Base-by-base conservation (phyloP, 2,113 vertebrate genomes). In the Bostrychus sinensis region DNA sequence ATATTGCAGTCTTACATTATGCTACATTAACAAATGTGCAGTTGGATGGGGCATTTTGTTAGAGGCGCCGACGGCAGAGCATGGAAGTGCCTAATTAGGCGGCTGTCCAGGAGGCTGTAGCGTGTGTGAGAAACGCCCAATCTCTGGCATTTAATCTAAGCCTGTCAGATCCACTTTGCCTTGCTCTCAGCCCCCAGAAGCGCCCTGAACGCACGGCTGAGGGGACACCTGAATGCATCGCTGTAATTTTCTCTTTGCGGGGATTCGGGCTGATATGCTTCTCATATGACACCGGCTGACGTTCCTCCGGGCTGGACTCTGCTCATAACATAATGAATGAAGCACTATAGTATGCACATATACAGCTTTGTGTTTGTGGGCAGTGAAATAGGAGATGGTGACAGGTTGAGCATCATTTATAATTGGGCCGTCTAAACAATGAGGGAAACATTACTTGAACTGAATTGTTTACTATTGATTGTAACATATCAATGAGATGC, bases 101-200 rank as follows among this genome's bases (percentile, higher is more conserved):
- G 77, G 76, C 87, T 89, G 89, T 90, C 89, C 89, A 81, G 80
- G 84, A 88, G 70, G 83, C 86, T 90, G 78, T 66, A 76, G 82
- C 53, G 79, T 89, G 82, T 91, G 80, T 80, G 88, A 86, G 89
- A 89, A 88, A 87, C 70, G 56, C 86, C 85, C 80, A 39, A 26
- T 86, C 80, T 67, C 75, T 90, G 89, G 88, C 89, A 89, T 89
- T 90, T 89, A 88, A 90, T 91, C 87, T 89, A 75, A 88, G 82
- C 74, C 81, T 89, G 91, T 89, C 89, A 89, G 80, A 89, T 91
- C 77, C 84, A 85, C 86, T 91, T 87, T 89, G 76, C 81, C 76
- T 88, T 42, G 75, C 72, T 66, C 73, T 80, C 72, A 80, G 71
- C 68, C 77, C 68, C 62, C 53, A 77, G 82, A 82, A 82, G 78